A percentile compares a stretch with the other conserved stretches of the same genome.
Evolutionary conservation across 2,888 invertebrate species (phyloP).

Genomic region (Eurytoma adleriae): DNA sequence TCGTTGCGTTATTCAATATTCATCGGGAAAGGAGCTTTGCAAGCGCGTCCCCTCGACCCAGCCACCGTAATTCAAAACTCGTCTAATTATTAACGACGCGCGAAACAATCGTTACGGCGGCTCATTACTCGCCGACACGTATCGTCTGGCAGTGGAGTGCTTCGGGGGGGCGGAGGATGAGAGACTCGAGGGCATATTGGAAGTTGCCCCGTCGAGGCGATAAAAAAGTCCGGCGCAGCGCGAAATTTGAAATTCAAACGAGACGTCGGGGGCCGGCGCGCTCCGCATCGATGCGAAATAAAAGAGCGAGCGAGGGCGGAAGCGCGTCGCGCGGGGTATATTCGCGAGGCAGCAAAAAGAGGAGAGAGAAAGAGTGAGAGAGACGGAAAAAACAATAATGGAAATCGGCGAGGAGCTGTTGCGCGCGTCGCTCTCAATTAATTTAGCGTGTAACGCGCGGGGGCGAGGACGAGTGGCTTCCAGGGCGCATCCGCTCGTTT

Average conservation of each 20-base stretch:
- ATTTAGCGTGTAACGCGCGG: conserved; percentile 28
- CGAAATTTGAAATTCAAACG: conserved; percentile 53
- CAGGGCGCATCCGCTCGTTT: conserved; percentile 35
- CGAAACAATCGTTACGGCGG: conserved; percentile 15
- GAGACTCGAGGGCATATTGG: conserved; percentile 30
- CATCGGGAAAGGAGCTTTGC: neutral
- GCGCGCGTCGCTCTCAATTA: conserved; percentile 32
- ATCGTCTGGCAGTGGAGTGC: neutral
- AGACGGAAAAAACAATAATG: conserved; percentile 31
- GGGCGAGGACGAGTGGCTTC: neutral
- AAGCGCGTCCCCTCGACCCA: neutral
- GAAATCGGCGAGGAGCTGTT: conserved; percentile 30
- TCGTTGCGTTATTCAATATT: neutral
- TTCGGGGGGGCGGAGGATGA: neutral
- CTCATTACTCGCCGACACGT: conserved; percentile 16
- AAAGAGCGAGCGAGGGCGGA: conserved; percentile 3
- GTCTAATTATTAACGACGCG: conserved; percentile 26
- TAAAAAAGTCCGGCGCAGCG: conserved; percentile 22
- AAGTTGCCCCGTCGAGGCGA: conserved; percentile 21
- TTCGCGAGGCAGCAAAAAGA: neutral
- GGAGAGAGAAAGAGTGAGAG: neutral
- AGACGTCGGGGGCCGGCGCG: conserved; percentile 11
- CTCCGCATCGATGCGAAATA: conserved; percentile 40
- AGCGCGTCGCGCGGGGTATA: neutral
- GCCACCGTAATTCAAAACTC: conserved; percentile 8